These are phyloP conservation scores for Zeuzera pyrina DNA, from an alignment of 2,888 invertebrate genomes.

Conservation along the genomic window DNA sequence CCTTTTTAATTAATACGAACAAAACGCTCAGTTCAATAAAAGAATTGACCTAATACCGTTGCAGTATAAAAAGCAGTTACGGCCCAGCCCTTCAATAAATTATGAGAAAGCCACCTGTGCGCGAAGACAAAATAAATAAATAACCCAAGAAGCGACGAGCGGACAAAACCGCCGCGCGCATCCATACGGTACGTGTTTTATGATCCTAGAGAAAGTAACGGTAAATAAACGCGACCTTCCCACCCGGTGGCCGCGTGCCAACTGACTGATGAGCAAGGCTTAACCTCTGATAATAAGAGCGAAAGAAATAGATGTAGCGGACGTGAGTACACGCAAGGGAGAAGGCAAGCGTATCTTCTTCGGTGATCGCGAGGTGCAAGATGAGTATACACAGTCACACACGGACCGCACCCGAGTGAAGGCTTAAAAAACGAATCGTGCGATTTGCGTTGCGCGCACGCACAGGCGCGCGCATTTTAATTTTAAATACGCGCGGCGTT, in stretches of 20 bases:
- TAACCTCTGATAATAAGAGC: conserved; percentile 69
- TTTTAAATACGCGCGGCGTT: conserved; percentile 23
- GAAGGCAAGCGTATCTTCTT: conserved; percentile 62
- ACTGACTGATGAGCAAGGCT: conserved; percentile 68
- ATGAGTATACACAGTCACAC: conserved; percentile 71
- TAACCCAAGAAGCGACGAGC: conserved; percentile 35
- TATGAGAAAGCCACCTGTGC: conserved; percentile 39
- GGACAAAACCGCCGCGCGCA: conserved; percentile 41
- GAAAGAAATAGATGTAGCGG: conserved; percentile 42
- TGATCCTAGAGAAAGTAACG: conserved; percentile 56
- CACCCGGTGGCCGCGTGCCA: conserved; percentile 55
- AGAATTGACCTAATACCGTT: no score
- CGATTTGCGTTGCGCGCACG: conserved; percentile 56
- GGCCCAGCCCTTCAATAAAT: conserved; percentile 21
- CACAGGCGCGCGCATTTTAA: conserved; percentile 39
- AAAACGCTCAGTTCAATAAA: no score
- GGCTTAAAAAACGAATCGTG: conserved; percentile 55
- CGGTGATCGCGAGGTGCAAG: conserved; percentile 69
- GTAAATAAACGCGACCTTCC: conserved; percentile 52
- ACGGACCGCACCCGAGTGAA: conserved; percentile 67
- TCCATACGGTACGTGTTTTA: conserved; percentile 55
- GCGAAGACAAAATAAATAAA: conserved; percentile 38
- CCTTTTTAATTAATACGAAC: background rate
- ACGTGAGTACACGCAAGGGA: conserved; percentile 27
- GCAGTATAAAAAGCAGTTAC: conserved; percentile 25